Evolutionary conservation across 2,888 invertebrate species (phyloP), one percentile per base, ranked within the genome.

Genomic region (Calliopum simillimum): DNA sequence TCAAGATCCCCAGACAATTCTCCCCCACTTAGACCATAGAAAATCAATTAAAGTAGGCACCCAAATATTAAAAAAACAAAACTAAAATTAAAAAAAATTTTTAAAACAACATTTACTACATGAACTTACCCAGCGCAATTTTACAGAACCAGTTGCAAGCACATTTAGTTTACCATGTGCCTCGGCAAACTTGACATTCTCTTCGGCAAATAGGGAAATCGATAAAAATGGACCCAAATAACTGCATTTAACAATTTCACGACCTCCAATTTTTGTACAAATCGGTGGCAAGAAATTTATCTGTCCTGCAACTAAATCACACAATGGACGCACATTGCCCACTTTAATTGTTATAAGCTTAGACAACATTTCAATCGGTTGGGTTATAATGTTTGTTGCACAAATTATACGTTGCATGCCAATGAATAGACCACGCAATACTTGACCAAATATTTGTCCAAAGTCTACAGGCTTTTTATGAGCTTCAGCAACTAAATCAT

Each of bases 151-250:
- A 0, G 78, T 69, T n/a, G 80, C 80, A 43, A 85, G 75, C 6
- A 81, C 75, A 61, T 80, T 83, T 55, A 79, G 79, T 67, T 81
- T 81, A 14, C 82, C 82, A 79, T 90, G 91, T 74, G 90, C 92
- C 78, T 95, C 94, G 0, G 94, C 95, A n/a, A 96, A 91, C 76
- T 94, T 91, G 0, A 94, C 94, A 84, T 95, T 94, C 84, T 98
- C 98, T 82, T 98, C 98, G 47, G 95, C 96, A 85, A 98, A 96
- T 2, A 97, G 90, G 0, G 98, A 97, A 0, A 98, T 91, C 12
- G 93, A 92, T 75, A 99, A 89, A 86, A 99, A 98, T 0, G 98
- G 96, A 16, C 97, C 98, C 8, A 99, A 89, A 82, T 92, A 96
- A 69, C 96, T 94, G 59, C 93, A 91, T 65, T 92, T 89, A 0